phyloP scores from a whole-genome alignment of 2,113 vertebrate species.

The Athene cunicularia region DNA sequence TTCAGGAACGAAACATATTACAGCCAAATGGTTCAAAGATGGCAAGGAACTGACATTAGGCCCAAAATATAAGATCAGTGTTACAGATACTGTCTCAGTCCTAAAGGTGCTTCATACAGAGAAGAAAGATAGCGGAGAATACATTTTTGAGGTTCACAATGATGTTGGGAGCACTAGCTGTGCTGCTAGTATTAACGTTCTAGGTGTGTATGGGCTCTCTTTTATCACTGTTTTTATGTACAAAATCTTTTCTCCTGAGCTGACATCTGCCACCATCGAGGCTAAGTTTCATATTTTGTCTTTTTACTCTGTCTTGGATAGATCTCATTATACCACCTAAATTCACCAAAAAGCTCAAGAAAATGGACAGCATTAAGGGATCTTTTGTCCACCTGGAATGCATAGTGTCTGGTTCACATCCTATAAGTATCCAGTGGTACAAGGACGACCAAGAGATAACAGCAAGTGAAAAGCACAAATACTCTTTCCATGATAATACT shows the following conservation, averaged over 20 bases:
- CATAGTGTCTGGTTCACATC: slow-evolving; percentile 94
- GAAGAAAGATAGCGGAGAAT: slow-evolving; percentile 90
- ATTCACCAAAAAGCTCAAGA: slow-evolving; percentile 95
- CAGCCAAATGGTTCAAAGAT: slow-evolving; percentile 88
- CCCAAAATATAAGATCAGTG: slow-evolving; percentile 88
- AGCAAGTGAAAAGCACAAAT: slow-evolving; percentile 89
- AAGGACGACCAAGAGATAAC: slow-evolving; percentile 90
- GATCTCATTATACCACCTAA: slow-evolving; percentile 97
- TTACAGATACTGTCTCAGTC: slow-evolving; percentile 87
- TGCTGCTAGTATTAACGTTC: slow-evolving; percentile 86
- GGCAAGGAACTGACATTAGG: slow-evolving; percentile 86
- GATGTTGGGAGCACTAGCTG: slow-evolving; percentile 91
- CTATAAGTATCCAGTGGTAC: slow-evolving; percentile 92
- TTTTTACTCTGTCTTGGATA: slow-evolving; percentile 71
- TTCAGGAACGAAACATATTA: slow-evolving; percentile 91
- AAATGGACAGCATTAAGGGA: slow-evolving; percentile 93
- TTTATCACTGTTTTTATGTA: neutral
- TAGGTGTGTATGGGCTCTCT: slow-evolving; percentile 84
- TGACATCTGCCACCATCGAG: neutral
- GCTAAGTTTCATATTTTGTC: slow-evolving; percentile 21
- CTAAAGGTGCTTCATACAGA: slow-evolving; percentile 90
- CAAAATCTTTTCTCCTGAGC: neutral
- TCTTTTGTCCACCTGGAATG: slow-evolving; percentile 95
- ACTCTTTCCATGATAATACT: slow-evolving; percentile 94
- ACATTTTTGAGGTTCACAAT: slow-evolving; percentile 91